Evolutionary conservation across 30 jellyfish, hydroid and myxozoan genomes (phyloP).

Genomic region (Aurelia aurita): DNA sequence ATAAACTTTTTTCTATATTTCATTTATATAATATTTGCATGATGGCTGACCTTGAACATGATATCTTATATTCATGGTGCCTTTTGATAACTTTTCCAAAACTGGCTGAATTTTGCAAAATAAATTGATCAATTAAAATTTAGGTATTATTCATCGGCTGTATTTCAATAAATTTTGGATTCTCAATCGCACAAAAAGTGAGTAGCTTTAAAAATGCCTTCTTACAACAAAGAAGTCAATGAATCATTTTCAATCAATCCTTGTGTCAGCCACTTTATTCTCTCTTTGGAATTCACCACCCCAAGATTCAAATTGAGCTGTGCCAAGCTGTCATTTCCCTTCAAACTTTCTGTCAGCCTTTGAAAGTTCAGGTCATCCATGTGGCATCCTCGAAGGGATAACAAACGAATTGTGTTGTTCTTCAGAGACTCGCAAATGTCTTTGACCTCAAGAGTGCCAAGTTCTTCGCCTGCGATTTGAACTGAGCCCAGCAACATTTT

Average conservation of each 20-base stretch:
- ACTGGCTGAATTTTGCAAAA: too few species aligned
- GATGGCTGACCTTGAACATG: too few species aligned
- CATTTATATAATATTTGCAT: too few species aligned
- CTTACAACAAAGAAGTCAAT: slow-evolving; percentile 85
- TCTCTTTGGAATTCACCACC: slow-evolving; percentile 72
- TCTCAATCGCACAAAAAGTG: too few species aligned
- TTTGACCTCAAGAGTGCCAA: slow-evolving; percentile 80
- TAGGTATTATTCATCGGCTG: too few species aligned
- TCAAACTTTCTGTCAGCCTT: slow-evolving; percentile 79
- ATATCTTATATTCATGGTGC: too few species aligned
- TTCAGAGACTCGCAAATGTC: slow-evolving; percentile 93
- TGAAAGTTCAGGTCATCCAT: slow-evolving; percentile 80
- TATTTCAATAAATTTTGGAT: too few species aligned
- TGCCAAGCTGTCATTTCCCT: slow-evolving; percentile 82
- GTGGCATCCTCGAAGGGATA: slow-evolving; percentile 93
- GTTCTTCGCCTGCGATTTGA: slow-evolving; percentile 97
- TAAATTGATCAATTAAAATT: too few species aligned
- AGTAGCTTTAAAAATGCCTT: too few species aligned
- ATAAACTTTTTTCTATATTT: too few species aligned
- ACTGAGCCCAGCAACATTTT: slow-evolving; percentile 91
- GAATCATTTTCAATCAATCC: slow-evolving; percentile 83
- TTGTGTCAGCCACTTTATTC: slow-evolving; percentile 90
- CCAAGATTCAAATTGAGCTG: slow-evolving; percentile 94
- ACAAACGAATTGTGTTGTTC: slow-evolving; percentile 86
- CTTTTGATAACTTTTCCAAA: too few species aligned